Evolutionary conservation across 2,888 invertebrate genomes (phyloP), one percentile per base, ranked within the genome.

Genomic region (Eretmocerus hayati): DNA sequence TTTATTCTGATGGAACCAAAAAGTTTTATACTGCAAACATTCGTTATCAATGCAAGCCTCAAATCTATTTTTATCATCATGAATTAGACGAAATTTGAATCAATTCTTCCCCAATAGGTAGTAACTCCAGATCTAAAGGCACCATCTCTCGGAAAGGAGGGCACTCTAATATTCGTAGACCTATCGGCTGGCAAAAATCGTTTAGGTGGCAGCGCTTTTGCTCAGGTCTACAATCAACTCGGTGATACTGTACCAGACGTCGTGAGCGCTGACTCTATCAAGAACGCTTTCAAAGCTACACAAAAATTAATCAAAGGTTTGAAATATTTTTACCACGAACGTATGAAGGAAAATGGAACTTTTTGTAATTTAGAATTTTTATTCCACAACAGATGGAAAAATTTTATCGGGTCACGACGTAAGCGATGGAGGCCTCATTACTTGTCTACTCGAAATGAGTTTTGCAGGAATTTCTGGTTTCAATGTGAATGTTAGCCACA

Each of bases 371-470:
- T 8, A 19, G n/a, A 15, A 4, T 44, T 35, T 22, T 36, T 13
- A 3, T 41, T 41, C 26, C 0, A 19, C 22, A n/a, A 40, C 66
- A 85, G 85, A 83, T 58, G 77, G 77, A 4, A 80, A 81, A 64
- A 71, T 91, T 9, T 66, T 85, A 30, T 79, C 95, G 5, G 95
- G 96, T 0, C 97, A 99, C 69, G 97, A 99, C 70, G 79, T 97
- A 5, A 96, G 95, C 66, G 97, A 97, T 74, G 97, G 99, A 19
- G 97, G 99, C 23, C 75, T 97, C 26, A 76, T 97, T 35, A 88
- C 89, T 0, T 89, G 91, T 59, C 71, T 91, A 0, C 66, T 97
- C 50, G 97, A 99, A 75, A 96, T 97, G 95, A 87, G 89, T n/a
- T 90, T 97, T 66, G 93, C 84, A 48, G 95, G 96, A 31, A 75